Evolutionary conservation across 2,797 vertebrate genomes (phyloP), one percentile per base, ranked within the genome.

Genomic region (Rhinichthys osculus): DNA sequence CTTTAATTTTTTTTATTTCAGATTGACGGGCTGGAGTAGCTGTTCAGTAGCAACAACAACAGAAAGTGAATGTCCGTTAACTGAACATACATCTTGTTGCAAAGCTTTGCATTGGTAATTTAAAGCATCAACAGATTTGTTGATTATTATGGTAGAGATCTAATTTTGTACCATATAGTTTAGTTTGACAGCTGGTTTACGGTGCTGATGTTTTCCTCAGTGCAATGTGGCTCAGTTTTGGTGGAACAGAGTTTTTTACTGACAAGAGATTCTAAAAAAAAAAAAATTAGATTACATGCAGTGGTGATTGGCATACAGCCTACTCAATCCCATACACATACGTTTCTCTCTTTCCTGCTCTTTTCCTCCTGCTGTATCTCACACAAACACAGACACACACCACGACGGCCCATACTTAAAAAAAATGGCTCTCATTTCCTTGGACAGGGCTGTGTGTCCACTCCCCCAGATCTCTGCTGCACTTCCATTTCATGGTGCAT

Each of bases 401-500:
- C 84, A 79, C 67, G 77, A 38, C 8, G 4, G 44, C 67, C 64
- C 73, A 79, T 72, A 78, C 91, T 90, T 69, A 42, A 87, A 95
- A 95, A 94, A 95, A 96, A 96, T 95, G 93, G 94, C 95, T 94
- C 95, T 96, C 94, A 96, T 96, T 96, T 96, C 95, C 94, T 94
- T 92, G 94, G 94, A 95, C 95, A 95, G 94, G 92, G 92, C 92
- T 90, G 91, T 93, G 95, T 95, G 93, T 95, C 95, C 95, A 90
- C 94, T 95, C 94, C 95, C 94, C 94, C 91, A 92, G 95, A 94
- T 96, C 94, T 93, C 93, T 92, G 93, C 92, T 90, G 95, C 94
- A 94, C 95, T 96, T 97, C 95, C 94, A 95, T 97, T 97, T 97
- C 95, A 96, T 96, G 96, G 96, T 94, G 94, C 94, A 96, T 95